Evolutionary conservation across 1,140 invertebrate species (phyloP), one percentile per base, ranked within the genome.

Genomic region (Leptestheria dahalacensis): DNA sequence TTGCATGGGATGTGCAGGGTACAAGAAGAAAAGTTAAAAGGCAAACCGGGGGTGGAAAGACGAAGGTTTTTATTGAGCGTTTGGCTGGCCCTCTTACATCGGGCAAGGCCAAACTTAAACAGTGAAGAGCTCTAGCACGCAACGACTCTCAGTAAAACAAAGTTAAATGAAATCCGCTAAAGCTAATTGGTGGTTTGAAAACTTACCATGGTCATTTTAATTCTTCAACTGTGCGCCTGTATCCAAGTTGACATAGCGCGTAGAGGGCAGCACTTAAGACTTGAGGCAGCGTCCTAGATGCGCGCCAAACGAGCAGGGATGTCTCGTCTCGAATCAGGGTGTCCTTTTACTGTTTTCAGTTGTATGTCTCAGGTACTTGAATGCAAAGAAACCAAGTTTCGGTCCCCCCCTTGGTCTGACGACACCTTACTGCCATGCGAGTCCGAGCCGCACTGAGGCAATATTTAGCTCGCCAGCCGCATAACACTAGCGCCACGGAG

Each of bases 141-240:
- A n/a, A n/a, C n/a, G n/a, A n/a, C n/a, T n/a, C n/a, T n/a, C n/a
- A n/a, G n/a, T n/a, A n/a, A n/a, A n/a, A n/a, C n/a, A n/a, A n/a
- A n/a, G 33, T 41, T 41, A 41, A 41, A 41, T 41, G 33, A n/a
- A n/a, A n/a, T n/a, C 6, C 6, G 12, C 15, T 3, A 12, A 49
- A 49, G 48, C 6, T 18, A 23, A 49, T 9, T 20, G 3, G 23
- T 4, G 23, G 15, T 18, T 4, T 3, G 48, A 49, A 12, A 3
- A 25, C 53, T 55, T 55, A 55, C 53, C 53, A 55, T 55, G 53
- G 53, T 55, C 53, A 55, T 55, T 55, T 55, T 55, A 55, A 26
- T 33, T 26, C 33, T 29, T 26, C 25, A 24, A 55, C 23, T 28
- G 33, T 55, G 50, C 53, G 26, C 26, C 53, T 55, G 33, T 55